phyloP scores from a whole-genome alignment of 2,797 vertebrate species.

The Crocodylus rhombifer region DNA sequence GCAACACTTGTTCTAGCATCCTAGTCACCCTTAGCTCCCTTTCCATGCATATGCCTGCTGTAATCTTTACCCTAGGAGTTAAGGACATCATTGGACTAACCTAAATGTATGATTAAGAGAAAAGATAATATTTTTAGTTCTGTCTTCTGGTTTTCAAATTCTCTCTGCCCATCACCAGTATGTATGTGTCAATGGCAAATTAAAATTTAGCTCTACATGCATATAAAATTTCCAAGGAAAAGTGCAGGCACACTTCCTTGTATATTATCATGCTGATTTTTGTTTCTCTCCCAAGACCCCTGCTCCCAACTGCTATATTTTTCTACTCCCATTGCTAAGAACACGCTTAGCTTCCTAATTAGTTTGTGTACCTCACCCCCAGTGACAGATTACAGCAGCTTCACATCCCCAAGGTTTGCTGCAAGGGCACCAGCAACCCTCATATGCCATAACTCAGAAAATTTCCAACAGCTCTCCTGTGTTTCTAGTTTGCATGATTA shows the following conservation, averaged over 20 bases:
- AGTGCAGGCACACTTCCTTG: neutral
- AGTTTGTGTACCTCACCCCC: neutral
- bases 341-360: no score
- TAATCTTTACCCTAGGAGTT: neutral
- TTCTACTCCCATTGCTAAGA: neutral
- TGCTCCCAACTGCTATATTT: neutral
- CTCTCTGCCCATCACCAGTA: neutral
- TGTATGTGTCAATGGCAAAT: neutral
- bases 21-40: neutral
- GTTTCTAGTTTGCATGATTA: neutral
- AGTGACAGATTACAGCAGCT: neutral
- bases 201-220: neutral
- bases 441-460: neutral
- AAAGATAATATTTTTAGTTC: neutral
- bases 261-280: neutral
- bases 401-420: no score
- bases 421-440: neutral
- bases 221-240: neutral
- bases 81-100: neutral
- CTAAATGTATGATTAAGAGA: neutral
- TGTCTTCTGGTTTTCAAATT: neutral
- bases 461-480: neutral
- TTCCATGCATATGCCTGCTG: neutral
- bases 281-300: neutral
- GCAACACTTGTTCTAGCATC: rapidly evolving